These are phyloP conservation scores for Chrysoperla carnea DNA, from an alignment of 1,140 invertebrate species.

Conservation along the genomic window DNA sequence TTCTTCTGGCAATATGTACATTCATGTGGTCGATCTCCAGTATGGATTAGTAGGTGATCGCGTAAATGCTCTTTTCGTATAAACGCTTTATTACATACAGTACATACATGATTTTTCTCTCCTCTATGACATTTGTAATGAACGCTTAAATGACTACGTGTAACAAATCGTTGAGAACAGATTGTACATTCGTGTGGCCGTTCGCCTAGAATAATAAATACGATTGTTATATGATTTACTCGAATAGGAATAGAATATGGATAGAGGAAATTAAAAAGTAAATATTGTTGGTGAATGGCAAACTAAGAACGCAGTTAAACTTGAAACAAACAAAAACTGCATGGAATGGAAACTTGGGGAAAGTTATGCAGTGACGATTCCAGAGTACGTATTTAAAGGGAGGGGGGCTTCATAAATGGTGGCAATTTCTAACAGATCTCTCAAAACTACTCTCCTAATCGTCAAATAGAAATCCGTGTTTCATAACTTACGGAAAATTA, in stretches of 20 bases:
- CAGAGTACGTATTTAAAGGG: too few species aligned
- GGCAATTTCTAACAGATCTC: too few species aligned
- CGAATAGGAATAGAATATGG: too few species aligned
- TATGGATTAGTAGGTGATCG: slow-evolving; percentile 18
- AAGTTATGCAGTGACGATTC: too few species aligned
- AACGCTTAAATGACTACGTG: neutral
- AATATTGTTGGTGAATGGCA: neutral
- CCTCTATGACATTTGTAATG: slow-evolving; percentile 30
- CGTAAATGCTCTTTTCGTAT: slow-evolving; percentile 45
- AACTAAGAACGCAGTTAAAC: neutral
- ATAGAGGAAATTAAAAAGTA: too few species aligned
- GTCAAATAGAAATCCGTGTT: too few species aligned
- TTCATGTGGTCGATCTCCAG: slow-evolving; percentile 70
- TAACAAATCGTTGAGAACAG: neutral
- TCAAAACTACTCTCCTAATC: too few species aligned
- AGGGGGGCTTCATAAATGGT: too few species aligned
- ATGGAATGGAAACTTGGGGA: too few species aligned
- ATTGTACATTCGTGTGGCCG: neutral
- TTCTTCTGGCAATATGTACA: slow-evolving; percentile 71
- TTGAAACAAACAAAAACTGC: too few species aligned
- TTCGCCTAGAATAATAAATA: neutral
- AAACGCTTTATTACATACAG: slow-evolving; percentile 70
- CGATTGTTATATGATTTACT: neutral
- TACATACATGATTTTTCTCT: slow-evolving; percentile 75
- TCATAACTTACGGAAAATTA: too few species aligned